Evolutionary conservation across 2,113 vertebrate genomes (phyloP).

Genomic region (Saguinus midas): DNA sequence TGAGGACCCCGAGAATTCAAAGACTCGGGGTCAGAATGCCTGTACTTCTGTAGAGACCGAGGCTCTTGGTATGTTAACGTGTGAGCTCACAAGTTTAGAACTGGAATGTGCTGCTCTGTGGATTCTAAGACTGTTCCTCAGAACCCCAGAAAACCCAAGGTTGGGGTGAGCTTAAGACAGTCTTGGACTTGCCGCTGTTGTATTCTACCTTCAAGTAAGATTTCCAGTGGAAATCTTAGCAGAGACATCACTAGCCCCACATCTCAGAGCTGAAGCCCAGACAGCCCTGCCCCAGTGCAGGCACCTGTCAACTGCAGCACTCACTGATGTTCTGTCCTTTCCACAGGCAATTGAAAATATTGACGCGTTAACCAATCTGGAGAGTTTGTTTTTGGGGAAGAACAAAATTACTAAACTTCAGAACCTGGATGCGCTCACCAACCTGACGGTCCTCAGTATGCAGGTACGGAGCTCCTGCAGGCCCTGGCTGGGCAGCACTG

Average conservation of each 20-base stretch:
- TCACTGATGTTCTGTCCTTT: neutral
- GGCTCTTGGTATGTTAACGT: neutral
- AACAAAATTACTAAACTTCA: conserved; percentile 99
- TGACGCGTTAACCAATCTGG: conserved; percentile 88
- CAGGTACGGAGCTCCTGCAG: conserved; percentile 85
- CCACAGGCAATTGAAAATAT: conserved; percentile 95
- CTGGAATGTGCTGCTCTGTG: fast-evolving
- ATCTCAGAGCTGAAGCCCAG: neutral
- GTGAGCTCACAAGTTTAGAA: neutral
- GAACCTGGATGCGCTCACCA: conserved; percentile 94
- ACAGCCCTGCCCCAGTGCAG: fast-evolving
- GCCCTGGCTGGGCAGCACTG: neutral
- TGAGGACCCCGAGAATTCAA: neutral
- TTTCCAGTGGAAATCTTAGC: neutral
- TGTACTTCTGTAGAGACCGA: neutral
- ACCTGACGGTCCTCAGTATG: conserved; percentile 95
- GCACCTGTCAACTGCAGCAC: fast-evolving
- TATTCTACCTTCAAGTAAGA: neutral
- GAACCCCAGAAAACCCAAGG: neutral
- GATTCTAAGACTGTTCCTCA: neutral
- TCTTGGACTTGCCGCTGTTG: neutral
- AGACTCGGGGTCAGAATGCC: too few species aligned
- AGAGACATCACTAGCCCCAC: fast-evolving
- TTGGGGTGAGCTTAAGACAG: neutral
- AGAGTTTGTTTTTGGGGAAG: conserved; percentile 97